A percentile compares a stretch with the other conserved stretches of the same genome.
Evolutionary conservation across 2,113 vertebrate genomes (phyloP).

Genomic region (Sisor rabdophorus): DNA sequence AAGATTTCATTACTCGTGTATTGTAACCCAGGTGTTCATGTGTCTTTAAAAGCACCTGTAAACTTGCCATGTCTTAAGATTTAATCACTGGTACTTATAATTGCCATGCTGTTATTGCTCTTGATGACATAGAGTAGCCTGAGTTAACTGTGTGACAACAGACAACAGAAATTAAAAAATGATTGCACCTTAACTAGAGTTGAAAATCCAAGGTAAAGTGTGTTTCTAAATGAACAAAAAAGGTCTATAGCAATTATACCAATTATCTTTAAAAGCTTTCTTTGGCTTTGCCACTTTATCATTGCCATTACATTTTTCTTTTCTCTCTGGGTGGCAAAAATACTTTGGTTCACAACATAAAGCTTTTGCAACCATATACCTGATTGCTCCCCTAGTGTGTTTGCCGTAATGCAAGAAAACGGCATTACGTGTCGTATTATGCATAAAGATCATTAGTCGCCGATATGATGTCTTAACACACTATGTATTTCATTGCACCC

Average conservation of each 20-base stretch:
- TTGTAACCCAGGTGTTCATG: neutral
- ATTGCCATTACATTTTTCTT: neutral
- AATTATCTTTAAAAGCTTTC: conserved; percentile 2
- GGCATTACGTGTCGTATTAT: conserved; percentile 27
- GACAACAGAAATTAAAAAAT: neutral
- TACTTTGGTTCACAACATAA: neutral
- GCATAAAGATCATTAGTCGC: conserved; percentile 26
- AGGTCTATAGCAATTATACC: neutral
- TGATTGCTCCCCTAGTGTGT: neutral
- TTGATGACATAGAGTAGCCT: neutral
- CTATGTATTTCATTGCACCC: conserved; percentile 6
- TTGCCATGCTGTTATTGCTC: neutral
- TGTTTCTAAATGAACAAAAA: neutral
- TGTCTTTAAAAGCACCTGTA: neutral
- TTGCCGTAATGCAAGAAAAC: conserved; percentile 14
- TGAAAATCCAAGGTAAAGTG: neutral
- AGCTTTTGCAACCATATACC: neutral
- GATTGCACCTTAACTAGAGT: neutral
- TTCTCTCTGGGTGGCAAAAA: conserved; percentile 8
- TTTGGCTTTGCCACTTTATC: neutral
- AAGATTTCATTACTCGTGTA: neutral
- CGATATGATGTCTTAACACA: neutral
- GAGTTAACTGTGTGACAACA: neutral
- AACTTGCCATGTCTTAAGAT: neutral
- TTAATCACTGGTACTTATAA: neutral